These are phyloP conservation scores for Eubucco bourcierii DNA, from an alignment of 2,113 vertebrate species.

Conservation along the genomic window DNA sequence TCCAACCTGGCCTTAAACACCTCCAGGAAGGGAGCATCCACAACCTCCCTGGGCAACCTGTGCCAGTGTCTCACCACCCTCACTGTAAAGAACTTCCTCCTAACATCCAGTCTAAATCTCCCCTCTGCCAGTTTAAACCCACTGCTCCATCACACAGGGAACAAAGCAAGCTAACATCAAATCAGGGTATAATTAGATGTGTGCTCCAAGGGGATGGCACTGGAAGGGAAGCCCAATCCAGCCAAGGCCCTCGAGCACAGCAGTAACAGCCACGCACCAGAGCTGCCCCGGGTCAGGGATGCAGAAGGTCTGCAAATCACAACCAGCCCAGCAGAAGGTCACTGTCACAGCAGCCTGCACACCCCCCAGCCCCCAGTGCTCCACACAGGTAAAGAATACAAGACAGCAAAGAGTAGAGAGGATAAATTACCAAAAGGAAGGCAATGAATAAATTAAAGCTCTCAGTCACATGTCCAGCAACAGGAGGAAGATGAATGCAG, in stretches of 20 bases:
- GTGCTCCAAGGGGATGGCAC: not conserved
- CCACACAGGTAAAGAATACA: slow-evolving; percentile 57
- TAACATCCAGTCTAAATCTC: too few species aligned
- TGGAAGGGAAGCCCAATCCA: not conserved
- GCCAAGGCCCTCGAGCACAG: not conserved
- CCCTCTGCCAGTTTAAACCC: too few species aligned
- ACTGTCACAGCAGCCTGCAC: slow-evolving; percentile 45
- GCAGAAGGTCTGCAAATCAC: slow-evolving; percentile 41
- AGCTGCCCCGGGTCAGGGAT: slow-evolving; percentile 12
- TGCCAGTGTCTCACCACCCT: too few species aligned
- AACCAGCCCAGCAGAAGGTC: slow-evolving; percentile 49
- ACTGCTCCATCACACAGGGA: rapidly evolving
- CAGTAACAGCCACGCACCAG: not conserved
- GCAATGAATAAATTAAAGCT: slow-evolving; percentile 49
- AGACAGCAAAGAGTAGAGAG: slow-evolving; percentile 49
- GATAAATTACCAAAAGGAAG: slow-evolving; percentile 46
- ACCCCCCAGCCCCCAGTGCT: slow-evolving; percentile 30
- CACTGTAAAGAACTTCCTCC: too few species aligned
- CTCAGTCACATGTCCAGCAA: slow-evolving; percentile 21
- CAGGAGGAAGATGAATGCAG: not conserved
- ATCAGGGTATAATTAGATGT: not conserved
- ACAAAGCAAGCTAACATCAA: not conserved
- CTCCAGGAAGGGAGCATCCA: too few species aligned
- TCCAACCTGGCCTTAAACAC: too few species aligned
- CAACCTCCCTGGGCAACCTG: too few species aligned